These are phyloP conservation scores for Cervus canadensis DNA, from an alignment of 2,113 vertebrate species.

Conservation along the genomic window DNA sequence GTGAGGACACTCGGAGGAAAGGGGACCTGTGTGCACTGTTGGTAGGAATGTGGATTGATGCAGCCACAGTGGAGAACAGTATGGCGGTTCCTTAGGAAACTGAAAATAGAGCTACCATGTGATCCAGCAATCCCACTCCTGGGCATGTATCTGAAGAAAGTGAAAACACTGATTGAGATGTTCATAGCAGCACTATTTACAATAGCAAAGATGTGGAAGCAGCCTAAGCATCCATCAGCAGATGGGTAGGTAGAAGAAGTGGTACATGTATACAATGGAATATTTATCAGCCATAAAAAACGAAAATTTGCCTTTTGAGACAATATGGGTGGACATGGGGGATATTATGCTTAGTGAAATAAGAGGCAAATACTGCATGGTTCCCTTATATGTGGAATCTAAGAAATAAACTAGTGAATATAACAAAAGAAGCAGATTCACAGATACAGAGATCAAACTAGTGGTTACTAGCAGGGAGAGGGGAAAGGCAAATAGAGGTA, in stretches of 20 bases:
- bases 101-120: background rate
- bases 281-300: background rate
- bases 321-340: background rate
- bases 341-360: background rate
- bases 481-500: background rate
- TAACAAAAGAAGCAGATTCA: background rate
- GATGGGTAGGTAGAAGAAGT: background rate
- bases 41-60: background rate
- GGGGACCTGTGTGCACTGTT: background rate
- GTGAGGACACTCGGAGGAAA: background rate
- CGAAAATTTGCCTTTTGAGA: background rate
- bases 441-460: background rate
- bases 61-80: background rate
- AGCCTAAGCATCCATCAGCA: background rate
- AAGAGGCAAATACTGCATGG: background rate
- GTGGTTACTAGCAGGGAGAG: background rate
- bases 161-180: background rate
- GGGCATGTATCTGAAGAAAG: background rate
- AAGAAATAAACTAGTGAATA: background rate
- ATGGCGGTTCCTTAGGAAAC: background rate
- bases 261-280: background rate
- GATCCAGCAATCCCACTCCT: background rate
- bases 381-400: background rate
- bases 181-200: background rate
- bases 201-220: background rate